Evolutionary conservation across 2,797 vertebrate genomes (phyloP).

Genomic region (Lithobates pipiens): DNA sequence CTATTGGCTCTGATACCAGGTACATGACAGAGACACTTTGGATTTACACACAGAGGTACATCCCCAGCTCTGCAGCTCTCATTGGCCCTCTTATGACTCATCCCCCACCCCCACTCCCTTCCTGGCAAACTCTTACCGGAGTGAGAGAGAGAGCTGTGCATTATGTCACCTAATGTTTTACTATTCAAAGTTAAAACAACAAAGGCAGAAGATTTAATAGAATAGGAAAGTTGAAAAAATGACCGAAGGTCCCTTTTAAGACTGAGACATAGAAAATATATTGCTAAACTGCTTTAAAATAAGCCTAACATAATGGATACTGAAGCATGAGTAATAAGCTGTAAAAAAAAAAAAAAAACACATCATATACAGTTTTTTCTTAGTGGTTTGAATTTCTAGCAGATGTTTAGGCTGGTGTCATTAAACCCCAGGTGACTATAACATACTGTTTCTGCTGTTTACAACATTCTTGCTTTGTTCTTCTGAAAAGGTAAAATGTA

Average conservation of each 20-base stretch:
- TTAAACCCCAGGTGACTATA: not conserved
- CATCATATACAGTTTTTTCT: not conserved
- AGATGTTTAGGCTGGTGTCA: slow-evolving; percentile 27
- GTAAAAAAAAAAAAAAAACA: not conserved
- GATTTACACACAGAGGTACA: no score
- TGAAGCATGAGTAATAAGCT: slow-evolving; percentile 16
- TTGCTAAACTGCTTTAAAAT: slow-evolving; percentile 51
- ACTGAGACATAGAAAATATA: slow-evolving; percentile 37
- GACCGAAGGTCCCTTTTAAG: not conserved
- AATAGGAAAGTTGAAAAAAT: no score
- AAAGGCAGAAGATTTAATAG: no score
- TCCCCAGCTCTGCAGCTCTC: no score
- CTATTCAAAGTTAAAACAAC: no score
- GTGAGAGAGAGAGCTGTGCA: no score
- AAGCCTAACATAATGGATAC: slow-evolving; percentile 19
- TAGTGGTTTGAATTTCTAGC: slow-evolving; percentile 13
- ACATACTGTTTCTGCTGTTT: not conserved
- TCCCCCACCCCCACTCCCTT: no score
- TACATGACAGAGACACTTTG: no score
- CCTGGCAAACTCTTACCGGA: no score
- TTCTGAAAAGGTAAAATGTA: not conserved
- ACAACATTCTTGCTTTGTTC: not conserved
- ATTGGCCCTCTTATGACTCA: no score
- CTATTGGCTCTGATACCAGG: no score
- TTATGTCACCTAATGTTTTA: no score